phyloP scores from a whole-genome alignment of 1,140 invertebrate genomes.

The Nasonia longicornis region DNA sequence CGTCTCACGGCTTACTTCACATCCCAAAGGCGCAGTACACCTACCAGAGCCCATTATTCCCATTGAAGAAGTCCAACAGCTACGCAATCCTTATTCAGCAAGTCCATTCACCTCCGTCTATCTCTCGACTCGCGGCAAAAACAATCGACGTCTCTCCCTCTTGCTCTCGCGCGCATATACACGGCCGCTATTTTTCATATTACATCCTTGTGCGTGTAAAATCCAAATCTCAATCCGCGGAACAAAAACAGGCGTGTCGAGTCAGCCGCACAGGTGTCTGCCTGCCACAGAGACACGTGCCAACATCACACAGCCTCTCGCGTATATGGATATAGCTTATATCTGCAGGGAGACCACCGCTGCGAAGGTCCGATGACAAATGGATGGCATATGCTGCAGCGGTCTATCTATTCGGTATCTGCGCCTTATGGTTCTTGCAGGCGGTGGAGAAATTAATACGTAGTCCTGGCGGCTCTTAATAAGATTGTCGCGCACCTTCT shows the following conservation, averaged over 20 bases:
- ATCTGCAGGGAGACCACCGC: background rate
- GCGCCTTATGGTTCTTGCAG: background rate
- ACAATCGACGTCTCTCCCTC: background rate
- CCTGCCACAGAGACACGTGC: too few species aligned
- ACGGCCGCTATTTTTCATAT: too few species aligned
- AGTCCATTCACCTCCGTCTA: background rate
- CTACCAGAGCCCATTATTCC: background rate
- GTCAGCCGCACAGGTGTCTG: too few species aligned
- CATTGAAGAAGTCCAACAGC: background rate
- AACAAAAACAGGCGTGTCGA: background rate
- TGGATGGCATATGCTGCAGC: background rate
- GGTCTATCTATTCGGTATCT: constrained; percentile 33
- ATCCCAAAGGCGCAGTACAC: background rate
- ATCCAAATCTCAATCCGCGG: background rate
- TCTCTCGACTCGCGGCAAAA: background rate
- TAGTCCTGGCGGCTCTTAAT: constrained; percentile 12
- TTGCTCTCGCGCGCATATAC: background rate
- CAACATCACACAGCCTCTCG: too few species aligned
- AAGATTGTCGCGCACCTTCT: background rate
- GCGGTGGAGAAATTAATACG: constrained; percentile 22
- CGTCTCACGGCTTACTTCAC: background rate
- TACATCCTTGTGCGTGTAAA: background rate
- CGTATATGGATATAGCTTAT: background rate
- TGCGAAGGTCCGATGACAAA: constrained; percentile 22
- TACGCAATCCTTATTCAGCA: background rate